Evolutionary conservation across 2,113 vertebrate species (phyloP).

Genomic region (Trematocara zebra): DNA sequence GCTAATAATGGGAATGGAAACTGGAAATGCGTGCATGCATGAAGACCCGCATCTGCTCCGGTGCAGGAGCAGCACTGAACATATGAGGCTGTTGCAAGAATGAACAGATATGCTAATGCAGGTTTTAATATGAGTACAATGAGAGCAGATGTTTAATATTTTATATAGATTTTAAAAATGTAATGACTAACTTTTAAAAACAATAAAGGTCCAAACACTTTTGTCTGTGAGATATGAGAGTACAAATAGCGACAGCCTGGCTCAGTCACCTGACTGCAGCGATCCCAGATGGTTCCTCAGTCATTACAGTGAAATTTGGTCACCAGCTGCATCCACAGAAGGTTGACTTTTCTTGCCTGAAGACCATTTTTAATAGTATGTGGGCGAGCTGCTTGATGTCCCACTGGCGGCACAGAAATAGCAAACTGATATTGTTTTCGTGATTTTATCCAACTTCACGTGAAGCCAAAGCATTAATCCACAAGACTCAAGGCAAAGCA

Average conservation of each 20-base stretch:
- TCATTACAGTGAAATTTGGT: background rate
- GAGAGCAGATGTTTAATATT: background rate
- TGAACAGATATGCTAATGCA: background rate
- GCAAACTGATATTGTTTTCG: background rate
- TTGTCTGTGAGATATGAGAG: background rate
- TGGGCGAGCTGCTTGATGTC: background rate
- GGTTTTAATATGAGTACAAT: background rate
- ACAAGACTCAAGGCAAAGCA: rapidly evolving
- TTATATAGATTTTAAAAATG: background rate
- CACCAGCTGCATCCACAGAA: background rate
- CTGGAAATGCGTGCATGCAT: background rate
- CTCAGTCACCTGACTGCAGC: background rate
- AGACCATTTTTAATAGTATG: background rate
- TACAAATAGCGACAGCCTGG: background rate
- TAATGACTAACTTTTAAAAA: background rate
- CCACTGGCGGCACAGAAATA: background rate
- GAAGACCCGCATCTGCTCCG: background rate
- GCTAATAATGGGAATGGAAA: background rate
- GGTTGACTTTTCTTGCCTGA: background rate
- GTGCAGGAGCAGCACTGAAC: background rate
- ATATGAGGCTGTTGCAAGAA: background rate
- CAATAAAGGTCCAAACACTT: background rate
- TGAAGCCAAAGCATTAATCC: background rate
- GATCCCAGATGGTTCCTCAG: background rate
- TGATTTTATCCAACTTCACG: background rate